Conservation (phyloP, 2,797 vertebrate genomes). For the Pangasius sanitwongsei region DNA sequence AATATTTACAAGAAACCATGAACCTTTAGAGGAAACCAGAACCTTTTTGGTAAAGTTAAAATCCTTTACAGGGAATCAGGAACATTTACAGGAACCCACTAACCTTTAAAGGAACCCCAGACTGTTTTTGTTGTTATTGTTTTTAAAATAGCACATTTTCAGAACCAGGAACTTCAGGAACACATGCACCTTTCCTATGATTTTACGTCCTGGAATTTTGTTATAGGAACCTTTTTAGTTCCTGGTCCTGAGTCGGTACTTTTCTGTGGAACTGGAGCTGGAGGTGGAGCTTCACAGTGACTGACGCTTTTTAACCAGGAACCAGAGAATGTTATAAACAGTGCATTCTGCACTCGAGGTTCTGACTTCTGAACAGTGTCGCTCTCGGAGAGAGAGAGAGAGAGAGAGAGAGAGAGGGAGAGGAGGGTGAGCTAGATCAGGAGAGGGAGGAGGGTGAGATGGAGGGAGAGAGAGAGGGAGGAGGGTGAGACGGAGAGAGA, state of each 20-base stretch:
- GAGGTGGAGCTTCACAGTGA: not conserved
- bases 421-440: too few relatives aligned
- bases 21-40: not conserved
- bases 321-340: too few relatives aligned
- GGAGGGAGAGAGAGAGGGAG: too few relatives aligned
- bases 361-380: too few relatives aligned
- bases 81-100: not conserved
- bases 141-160: not conserved
- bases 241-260: not conserved
- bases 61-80: too few relatives aligned
- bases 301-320: not conserved
- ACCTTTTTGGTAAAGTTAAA: too few relatives aligned
- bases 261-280: not conserved
- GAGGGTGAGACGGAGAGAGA: rapidly evolving
- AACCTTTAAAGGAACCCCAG: not conserved
- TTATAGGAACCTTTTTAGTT: not conserved
- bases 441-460: too few relatives aligned
- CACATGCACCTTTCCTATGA: not conserved
- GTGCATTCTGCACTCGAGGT: too few relatives aligned
- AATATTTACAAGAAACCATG: not conserved
- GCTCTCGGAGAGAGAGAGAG: too few relatives aligned
- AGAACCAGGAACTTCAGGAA: not conserved
- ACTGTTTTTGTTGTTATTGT: not conserved
- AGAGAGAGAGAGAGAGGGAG: too few relatives aligned
- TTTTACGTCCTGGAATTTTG: not conserved